Evolutionary conservation across 2,888 invertebrate species (phyloP).

Genomic region (Xanthia togata): DNA sequence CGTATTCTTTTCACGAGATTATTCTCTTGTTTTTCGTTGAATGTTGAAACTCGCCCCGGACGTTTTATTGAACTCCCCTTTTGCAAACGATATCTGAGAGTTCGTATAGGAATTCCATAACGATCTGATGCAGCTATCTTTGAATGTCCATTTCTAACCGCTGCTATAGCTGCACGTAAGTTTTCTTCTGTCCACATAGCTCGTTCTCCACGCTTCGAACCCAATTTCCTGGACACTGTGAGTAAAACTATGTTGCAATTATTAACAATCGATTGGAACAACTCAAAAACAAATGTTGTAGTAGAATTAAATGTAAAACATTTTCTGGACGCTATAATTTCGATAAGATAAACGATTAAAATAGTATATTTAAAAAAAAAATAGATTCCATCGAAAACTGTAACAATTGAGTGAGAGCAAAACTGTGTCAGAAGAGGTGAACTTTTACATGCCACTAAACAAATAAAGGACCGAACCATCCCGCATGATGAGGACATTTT

Average conservation of each 20-base stretch:
- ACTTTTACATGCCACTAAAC: not conserved
- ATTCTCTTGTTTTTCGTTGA: constrained; percentile 23
- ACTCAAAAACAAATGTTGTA: not conserved
- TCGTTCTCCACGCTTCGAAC: not conserved
- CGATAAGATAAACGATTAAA: not conserved
- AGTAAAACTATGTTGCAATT: not conserved
- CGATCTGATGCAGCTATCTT: not conserved
- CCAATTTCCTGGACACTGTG: not conserved
- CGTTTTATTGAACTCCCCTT: not conserved
- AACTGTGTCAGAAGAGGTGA: not conserved
- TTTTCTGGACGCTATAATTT: not conserved
- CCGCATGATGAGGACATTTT: not conserved
- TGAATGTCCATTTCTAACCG: not conserved
- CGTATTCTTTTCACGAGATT: constrained; percentile 5
- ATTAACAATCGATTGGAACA: not conserved
- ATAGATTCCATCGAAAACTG: not conserved
- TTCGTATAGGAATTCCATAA: constrained; percentile 17
- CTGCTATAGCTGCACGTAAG: constrained; percentile 17
- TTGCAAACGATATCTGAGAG: constrained; percentile 11
- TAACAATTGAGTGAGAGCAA: not conserved
- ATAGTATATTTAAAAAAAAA: too few relatives aligned
- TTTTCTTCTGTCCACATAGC: constrained; percentile 9
- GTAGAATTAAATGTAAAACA: not conserved
- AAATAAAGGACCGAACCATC: not conserved
- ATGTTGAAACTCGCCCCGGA: not conserved